Conservation (phyloP, 30 jellyfish, hydroid and myxozoan species). For the Hydractinia echinata region DNA sequence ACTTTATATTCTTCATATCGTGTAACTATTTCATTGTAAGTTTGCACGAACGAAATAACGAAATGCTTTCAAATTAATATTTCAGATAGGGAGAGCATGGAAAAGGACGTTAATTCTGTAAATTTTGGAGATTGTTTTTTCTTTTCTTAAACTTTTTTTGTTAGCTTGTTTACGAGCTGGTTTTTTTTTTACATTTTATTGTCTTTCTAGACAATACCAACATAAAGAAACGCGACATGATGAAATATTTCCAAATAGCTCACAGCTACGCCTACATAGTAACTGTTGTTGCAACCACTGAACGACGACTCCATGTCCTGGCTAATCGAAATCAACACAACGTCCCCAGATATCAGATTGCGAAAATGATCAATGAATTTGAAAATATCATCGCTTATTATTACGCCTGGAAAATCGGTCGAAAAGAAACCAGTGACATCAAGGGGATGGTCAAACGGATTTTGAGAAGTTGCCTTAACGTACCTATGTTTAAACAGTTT, state of each 20-base stretch:
- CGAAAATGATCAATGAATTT: conserved; percentile 19
- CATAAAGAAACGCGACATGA: conserved; percentile 4
- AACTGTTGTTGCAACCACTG: conserved; percentile 18
- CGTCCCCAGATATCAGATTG: conserved; percentile 27
- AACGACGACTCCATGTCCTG: conserved; percentile 31
- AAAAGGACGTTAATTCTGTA: too few species aligned
- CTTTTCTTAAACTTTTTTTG: too few species aligned
- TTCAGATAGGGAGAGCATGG: too few species aligned
- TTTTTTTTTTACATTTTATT: not conserved
- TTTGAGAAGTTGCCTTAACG: not conserved
- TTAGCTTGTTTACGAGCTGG: too few species aligned
- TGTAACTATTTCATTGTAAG: too few species aligned
- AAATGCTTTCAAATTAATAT: too few species aligned
- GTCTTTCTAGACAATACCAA: conserved; percentile 46
- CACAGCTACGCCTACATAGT: conserved; percentile 23
- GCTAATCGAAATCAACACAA: conserved; percentile 30
- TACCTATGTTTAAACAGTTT: not conserved
- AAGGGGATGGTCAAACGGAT: not conserved
- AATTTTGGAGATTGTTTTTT: too few species aligned
- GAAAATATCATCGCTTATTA: conserved; percentile 42
- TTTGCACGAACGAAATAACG: too few species aligned
- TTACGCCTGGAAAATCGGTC: conserved; percentile 49
- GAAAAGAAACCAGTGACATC: not conserved
- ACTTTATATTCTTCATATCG: too few species aligned
- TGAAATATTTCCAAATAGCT: conserved; percentile 44